Evolutionary conservation across 2,888 invertebrate species (phyloP), one percentile per base, ranked within the genome.

Genomic region (Himalopsyche kuldschensis): DNA sequence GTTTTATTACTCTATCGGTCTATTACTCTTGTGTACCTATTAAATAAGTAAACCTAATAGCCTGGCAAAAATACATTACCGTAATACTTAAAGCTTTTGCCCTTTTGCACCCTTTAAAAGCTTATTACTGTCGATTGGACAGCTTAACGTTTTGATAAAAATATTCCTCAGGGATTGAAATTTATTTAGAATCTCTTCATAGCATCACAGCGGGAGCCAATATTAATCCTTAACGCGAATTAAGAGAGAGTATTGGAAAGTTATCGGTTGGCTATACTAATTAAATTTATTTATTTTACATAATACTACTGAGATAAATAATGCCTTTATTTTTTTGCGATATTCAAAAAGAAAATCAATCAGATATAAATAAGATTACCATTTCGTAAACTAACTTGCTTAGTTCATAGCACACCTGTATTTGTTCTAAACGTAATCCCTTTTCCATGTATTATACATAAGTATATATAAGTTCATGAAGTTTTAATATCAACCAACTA

Each of bases 91-190:
- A 69, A 69, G 69, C 69, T 30, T 69, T 69, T 69, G 69, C 69
- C 69, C 69, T 69, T 69, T 69, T 69, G 20, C 69, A 69, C 69
- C 69, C 69, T 69, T 69, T 69, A 24, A 69, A 69, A 69, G 69
- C 69, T 69, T 69, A 69, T 69, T 69, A 69, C 69, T 69, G 69
- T 69, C 69, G 69, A 69, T 69, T 69, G 69, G 69, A 69, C 69
- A 69, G 69, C 69, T 69, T 69, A 69, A 69, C 24, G 69, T 69
- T 69, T 69, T 27, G 24, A 69, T 69, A 69, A 69, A 69, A 69
- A 69, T 69, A 69, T 69, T 69, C 69, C 27, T 69, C 69, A 27
- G 27, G 30, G 69, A 69, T 69, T 69, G 69, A 69, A 69, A 69
- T 69, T 69, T 27, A 69, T 69, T 69, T 69, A 11, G 27, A 69